Percentiles rank a stretch among this genome's conserved stretches.
phyloP scores from a whole-genome alignment of 2,113 vertebrate species.

The Petaurus breviceps region DNA sequence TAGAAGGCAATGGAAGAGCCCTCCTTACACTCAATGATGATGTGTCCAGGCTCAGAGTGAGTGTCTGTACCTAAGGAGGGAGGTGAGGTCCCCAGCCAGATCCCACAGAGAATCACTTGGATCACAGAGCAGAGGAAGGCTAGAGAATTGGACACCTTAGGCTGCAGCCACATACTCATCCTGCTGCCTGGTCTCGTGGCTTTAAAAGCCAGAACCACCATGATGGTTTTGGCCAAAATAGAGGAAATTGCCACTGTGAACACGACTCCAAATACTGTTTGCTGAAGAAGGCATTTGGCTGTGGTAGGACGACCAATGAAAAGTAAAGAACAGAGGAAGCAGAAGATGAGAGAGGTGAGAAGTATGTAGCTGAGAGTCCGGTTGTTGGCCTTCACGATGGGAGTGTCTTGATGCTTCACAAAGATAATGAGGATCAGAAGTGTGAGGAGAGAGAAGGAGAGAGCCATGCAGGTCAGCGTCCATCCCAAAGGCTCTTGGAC shows the following conservation, averaged over 20 bases:
- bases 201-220: conserved; percentile 53
- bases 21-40: conserved; percentile 52
- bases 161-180: conserved; percentile 22
- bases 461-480: not conserved
- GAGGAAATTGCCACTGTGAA: conserved; percentile 58
- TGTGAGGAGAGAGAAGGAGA: not conserved
- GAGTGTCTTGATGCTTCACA: not conserved
- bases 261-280: conserved; percentile 41
- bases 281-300: conserved; percentile 36
- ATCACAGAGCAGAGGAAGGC: not conserved
- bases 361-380: not conserved
- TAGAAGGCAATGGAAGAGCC: conserved; percentile 44
- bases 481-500: not conserved
- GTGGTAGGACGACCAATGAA: conserved; percentile 37
- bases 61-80: conserved; percentile 37
- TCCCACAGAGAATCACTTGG: conserved; percentile 33
- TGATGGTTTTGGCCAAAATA: conserved; percentile 54
- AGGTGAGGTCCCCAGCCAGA: conserved; percentile 30
- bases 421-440: not conserved
- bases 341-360: conserved; percentile 25
- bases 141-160: not conserved
- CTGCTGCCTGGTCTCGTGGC: conserved; percentile 47
- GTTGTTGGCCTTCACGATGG: not conserved
- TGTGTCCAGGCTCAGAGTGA: not conserved
- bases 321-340: conserved; percentile 42